phyloP scores from a whole-genome alignment of 35 echinoderm and acorn worm genomes.

The Apostichopus parvimensis region DNA sequence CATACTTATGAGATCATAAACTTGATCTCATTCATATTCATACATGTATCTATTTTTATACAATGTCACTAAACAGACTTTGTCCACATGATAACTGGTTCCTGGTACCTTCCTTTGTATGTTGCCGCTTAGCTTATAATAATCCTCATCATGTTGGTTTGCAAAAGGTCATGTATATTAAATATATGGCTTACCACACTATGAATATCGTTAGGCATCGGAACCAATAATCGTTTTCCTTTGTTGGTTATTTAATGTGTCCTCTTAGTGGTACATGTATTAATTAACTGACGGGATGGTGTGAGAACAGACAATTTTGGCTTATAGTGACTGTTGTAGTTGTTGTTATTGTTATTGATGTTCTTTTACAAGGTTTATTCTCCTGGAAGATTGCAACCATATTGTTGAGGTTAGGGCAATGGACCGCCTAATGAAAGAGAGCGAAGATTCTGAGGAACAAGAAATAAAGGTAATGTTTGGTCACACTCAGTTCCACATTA shows the following conservation, averaged over 20 bases:
- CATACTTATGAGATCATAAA: no score
- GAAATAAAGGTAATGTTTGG: neutral
- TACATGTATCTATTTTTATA: no score
- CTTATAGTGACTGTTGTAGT: no score
- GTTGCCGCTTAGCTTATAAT: neutral
- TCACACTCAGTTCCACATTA: neutral
- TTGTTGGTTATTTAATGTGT: neutral
- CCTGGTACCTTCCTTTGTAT: neutral
- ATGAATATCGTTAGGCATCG: no score
- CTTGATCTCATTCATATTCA: no score
- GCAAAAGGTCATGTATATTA: neutral
- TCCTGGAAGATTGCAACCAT: conserved; percentile 23
- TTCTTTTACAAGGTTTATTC: conserved; percentile 24
- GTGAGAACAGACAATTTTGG: neutral
- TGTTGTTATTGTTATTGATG: no score
- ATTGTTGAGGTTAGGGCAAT: conserved; percentile 41
- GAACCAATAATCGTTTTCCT: neutral
- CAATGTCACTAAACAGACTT: no score
- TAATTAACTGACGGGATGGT: neutral
- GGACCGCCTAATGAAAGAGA: conserved; percentile 18
- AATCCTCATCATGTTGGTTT: neutral
- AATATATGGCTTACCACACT: neutral
- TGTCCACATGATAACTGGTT: no score
- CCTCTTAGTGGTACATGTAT: neutral
- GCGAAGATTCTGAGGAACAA: neutral